Evolutionary conservation across 2,797 vertebrate genomes (phyloP), one percentile per base, ranked within the genome.

Genomic region (Mormyrops attenuatus): DNA sequence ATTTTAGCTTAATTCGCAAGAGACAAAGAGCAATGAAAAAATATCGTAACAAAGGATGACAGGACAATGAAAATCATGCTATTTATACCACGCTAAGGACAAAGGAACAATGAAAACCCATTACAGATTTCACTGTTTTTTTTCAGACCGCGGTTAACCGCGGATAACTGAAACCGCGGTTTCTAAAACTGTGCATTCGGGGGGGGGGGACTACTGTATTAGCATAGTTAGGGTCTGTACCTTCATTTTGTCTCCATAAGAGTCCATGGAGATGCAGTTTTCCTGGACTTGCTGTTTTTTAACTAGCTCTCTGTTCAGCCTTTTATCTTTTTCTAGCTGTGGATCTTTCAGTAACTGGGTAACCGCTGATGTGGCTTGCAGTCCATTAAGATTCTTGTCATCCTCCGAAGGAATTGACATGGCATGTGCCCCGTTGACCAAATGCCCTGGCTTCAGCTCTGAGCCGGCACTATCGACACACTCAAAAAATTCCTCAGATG

Each of bases 401-500:
- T 52, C 26, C 7, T 80, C 69, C 13, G 4, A 11, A 38, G 30
- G 69, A n/a, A 47, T 15, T 6, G 41, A 52, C 73, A 34, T 50
- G 66, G 53, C 41, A 20, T 63, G 57, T 17, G 44, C 22, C 5
- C 80, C 80, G 13, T 52, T 85, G 30, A 6, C n/a, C n/a, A 63
- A 34, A n/a, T 17, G 38, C 38, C 60, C 38, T 4, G 38, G 52
- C 9, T 50, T 88, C 52, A 34, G 11, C 20, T 60, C 53, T 60
- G 52, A 57, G 6, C n/a, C 3, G 7, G 26, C 50, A 15, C 30
- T 55, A 34, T 44, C 30, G 7, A 26, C 13, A 50, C 80, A 84
- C 38, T 89, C 80, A 63, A 84, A 85, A 49, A 47, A 84, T 55
- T 89, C 88, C 55, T 89, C 77, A 7, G 80, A 89, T 2, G 77